Conservation (phyloP, 2,888 invertebrate species). For the Eumerus sabulonum region DNA sequence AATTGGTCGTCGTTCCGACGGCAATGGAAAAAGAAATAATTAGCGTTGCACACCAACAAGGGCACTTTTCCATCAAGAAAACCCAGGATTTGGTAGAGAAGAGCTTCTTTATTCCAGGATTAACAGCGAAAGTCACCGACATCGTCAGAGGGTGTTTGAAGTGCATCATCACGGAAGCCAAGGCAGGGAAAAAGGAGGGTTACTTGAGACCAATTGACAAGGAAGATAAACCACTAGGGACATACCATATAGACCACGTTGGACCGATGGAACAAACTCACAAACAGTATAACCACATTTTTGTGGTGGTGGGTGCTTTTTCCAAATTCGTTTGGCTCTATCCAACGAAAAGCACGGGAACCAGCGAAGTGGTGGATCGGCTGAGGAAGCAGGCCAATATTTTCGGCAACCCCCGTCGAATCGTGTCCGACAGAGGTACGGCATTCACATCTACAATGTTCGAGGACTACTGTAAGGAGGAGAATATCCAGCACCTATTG, state of each 20-base stretch:
- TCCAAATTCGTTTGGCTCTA: too few species aligned
- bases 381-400: too few species aligned
- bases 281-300: too few species aligned
- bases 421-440: conserved; percentile 72
- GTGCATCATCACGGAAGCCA: neutral
- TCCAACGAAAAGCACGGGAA: too few species aligned
- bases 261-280: too few species aligned
- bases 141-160: too few species aligned
- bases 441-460: conserved; percentile 75
- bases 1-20: conserved; percentile 72
- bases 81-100: neutral
- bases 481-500: conserved; percentile 71
- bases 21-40: conserved; percentile 73
- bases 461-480: conserved; percentile 71
- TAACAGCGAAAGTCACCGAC: neutral
- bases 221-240: neutral
- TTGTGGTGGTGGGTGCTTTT: too few species aligned
- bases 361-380: too few species aligned
- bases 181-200: neutral
- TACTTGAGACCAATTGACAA: neutral
- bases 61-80: too few species aligned
- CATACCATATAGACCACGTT: too few species aligned
- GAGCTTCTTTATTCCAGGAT: neutral
- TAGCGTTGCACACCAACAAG: conserved; percentile 42
- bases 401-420: conserved; percentile 21